phyloP scores from a whole-genome alignment of 2,113 vertebrate species.

The Mesitornis unicolor region DNA sequence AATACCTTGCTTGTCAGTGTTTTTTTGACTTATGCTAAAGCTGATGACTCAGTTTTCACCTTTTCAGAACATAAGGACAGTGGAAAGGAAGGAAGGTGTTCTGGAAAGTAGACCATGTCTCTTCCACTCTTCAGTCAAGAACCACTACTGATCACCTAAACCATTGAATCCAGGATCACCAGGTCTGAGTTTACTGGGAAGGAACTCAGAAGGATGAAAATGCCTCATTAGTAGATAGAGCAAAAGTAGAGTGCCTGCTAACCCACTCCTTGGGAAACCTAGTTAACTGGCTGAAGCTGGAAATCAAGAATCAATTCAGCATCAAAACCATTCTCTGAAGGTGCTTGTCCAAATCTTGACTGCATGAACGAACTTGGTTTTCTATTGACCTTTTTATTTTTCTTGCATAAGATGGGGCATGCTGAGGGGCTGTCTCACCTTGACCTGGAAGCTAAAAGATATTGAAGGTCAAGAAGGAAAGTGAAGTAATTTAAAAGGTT shows the following conservation, averaged over 20 bases:
- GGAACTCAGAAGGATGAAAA: not conserved
- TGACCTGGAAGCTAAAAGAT: not conserved
- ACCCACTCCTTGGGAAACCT: not conserved
- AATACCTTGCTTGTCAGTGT: not conserved
- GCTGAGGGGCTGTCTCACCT: not conserved
- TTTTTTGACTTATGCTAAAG: not conserved
- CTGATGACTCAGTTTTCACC: not conserved
- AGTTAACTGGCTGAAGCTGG: not conserved
- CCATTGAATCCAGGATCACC: not conserved
- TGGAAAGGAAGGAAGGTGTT: not conserved
- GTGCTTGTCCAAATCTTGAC: not conserved
- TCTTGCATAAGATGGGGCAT: not conserved
- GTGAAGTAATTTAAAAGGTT: not conserved
- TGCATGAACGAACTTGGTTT: accelerated
- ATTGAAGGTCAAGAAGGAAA: not conserved
- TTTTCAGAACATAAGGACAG: not conserved
- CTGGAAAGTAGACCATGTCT: not conserved
- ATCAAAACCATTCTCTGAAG: not conserved
- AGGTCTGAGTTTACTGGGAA: not conserved
- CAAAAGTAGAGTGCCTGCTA: not conserved
- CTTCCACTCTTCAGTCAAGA: not conserved
- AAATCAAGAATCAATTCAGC: not conserved
- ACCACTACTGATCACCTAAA: not conserved
- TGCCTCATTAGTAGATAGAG: not conserved
- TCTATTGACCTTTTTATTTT: not conserved